Evolutionary conservation across 2,888 invertebrate species (phyloP), one percentile per base, ranked within the genome.

Genomic region (Neoascia interrupta): DNA sequence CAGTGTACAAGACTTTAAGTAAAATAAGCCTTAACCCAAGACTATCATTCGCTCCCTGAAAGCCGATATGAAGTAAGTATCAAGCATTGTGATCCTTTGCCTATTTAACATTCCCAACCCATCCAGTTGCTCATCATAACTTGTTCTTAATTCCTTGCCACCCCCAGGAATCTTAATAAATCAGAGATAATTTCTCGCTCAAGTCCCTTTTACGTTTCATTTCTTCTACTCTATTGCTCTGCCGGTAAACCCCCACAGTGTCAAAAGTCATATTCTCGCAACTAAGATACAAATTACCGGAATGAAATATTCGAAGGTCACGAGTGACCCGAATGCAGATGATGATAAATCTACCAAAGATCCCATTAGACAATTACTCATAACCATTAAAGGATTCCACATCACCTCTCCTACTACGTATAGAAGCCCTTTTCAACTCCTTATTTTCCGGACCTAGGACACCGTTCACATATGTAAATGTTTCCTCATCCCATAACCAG

Each of bases 361-460:
- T 79, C 79, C 79, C 79, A 79, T 79, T 79, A 79, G 79, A 79
- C 79, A 79, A 79, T 79, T 79, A 79, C 79, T 79, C 73, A 73
- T 41, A 66, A 60, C 79, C 79, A 79, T 79, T 79, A 79, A 79
- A 73, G 79, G 73, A 73, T 68, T 68, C 66, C 66, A 61, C 49
- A 61, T 53, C 16, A 1, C 54, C 26, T 36, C 23, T 15, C 41
- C 28, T 19, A 18, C 26, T 60, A 53, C 28, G 11, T 5, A n/a
- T n/a, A n/a, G 34, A n/a, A 34, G 36, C 37, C 1, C 1, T 63
- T 31, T 5, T 28, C 23, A 28, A 23, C 13, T 15, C 16, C 10
- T 21, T 21, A 41, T 39, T 15, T 15, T 37, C 51, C 10, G 31
- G 23, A 49, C 68, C 51, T 51, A 37, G 53, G 54, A 47, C 45